Evolutionary conservation across 2,888 invertebrate genomes (phyloP).

Genomic region (Athetis lepigone): DNA sequence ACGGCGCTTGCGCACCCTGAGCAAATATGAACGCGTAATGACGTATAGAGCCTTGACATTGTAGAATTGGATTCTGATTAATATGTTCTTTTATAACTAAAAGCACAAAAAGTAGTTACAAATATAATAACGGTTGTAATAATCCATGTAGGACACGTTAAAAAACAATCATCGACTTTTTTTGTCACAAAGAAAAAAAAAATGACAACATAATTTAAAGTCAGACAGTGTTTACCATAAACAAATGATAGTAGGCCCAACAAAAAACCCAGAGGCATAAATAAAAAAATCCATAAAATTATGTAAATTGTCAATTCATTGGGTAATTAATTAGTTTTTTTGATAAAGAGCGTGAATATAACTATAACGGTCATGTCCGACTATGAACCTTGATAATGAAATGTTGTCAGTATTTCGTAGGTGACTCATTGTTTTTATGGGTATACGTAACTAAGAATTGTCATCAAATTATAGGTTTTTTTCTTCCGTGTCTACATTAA

Average conservation of each 20-base stretch:
- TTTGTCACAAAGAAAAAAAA: slow-evolving; percentile 12
- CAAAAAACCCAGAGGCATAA: slow-evolving; percentile 47
- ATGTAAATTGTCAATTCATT: slow-evolving; percentile 58
- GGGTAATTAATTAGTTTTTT: slow-evolving; percentile 46
- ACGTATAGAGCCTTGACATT: slow-evolving; percentile 63
- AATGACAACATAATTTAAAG: slow-evolving; percentile 22
- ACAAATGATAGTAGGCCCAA: slow-evolving; percentile 45
- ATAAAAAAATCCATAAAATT: slow-evolving; percentile 53
- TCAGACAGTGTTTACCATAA: slow-evolving; percentile 46
- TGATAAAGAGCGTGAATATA: slow-evolving; percentile 22
- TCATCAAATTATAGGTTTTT: neutral
- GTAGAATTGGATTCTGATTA: slow-evolving; percentile 54
- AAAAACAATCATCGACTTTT: no score
- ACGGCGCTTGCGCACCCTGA: slow-evolving; percentile 65
- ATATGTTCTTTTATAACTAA: neutral
- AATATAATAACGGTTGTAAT: no score
- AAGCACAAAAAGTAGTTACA: no score
- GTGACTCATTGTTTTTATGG: slow-evolving; percentile 29
- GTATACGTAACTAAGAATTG: neutral
- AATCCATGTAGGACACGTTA: no score
- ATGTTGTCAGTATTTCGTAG: slow-evolving; percentile 16
- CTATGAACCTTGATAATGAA: slow-evolving; percentile 38
- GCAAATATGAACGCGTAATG: slow-evolving; percentile 80
- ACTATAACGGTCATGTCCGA: slow-evolving; percentile 34
- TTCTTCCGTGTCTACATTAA: neutral